A percentile compares a stretch with the other conserved stretches of the same genome.
Evolutionary conservation across 2,888 invertebrate species (phyloP).

Genomic region (Latrodectus hesperus): DNA sequence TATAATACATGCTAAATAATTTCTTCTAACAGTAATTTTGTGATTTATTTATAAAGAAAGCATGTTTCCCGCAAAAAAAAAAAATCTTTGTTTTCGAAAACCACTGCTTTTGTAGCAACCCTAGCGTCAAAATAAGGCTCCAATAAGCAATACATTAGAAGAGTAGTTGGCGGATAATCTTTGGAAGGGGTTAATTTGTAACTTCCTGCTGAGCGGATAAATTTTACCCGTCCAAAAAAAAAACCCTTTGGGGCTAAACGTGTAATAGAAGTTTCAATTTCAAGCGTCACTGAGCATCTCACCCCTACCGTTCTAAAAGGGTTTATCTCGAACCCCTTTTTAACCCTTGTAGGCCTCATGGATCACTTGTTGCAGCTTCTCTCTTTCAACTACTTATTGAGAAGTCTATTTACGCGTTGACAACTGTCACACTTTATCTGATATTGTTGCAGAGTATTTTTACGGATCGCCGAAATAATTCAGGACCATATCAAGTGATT

Average conservation of each 20-base stretch:
- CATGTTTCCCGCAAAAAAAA: too few species aligned
- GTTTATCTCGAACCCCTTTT: conserved; percentile 21
- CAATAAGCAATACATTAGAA: conserved; percentile 43
- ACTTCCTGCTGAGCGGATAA: conserved; percentile 59
- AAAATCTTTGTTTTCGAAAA: not conserved
- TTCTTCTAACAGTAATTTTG: too few species aligned
- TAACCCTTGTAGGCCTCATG: conserved; percentile 34
- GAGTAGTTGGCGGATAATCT: conserved; percentile 56
- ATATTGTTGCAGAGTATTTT: too few species aligned
- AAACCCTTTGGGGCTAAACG: conserved; percentile 63
- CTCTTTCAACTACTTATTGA: too few species aligned
- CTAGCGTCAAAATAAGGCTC: conserved; percentile 35
- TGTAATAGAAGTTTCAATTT: conserved; percentile 59
- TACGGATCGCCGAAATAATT: too few species aligned
- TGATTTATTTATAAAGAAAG: too few species aligned
- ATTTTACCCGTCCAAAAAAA: conserved; percentile 24
- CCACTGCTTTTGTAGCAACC: conserved; percentile 7
- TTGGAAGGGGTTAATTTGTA: conserved; percentile 65
- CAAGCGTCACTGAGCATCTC: conserved; percentile 61
- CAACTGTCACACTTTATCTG: too few species aligned
- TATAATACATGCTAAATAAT: too few species aligned
- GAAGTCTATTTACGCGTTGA: too few species aligned
- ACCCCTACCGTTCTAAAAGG: conserved; percentile 61
- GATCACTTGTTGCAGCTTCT: conserved; percentile 54
- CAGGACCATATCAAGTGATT: too few species aligned